Base-by-base conservation (phyloP, 2,888 invertebrate genomes). In the Deilephila porcellus region DNA sequence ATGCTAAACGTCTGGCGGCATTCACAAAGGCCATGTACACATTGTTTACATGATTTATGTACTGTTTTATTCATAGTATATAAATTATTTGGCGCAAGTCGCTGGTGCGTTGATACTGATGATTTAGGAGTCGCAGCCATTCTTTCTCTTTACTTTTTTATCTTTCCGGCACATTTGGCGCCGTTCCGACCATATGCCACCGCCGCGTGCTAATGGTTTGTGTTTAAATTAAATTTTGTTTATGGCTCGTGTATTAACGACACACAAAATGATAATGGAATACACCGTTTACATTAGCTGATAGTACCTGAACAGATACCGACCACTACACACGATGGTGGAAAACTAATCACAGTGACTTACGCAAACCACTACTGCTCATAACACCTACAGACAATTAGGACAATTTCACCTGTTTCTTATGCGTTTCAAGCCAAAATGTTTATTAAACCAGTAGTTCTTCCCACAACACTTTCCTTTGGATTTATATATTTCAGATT, bases 121-220 rank as follows among this genome's bases (percentile, higher is more conserved):
- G 60, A 71, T 71, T 67, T 67, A 67, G 67, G 37, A 67, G 17
- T 52, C 52, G 37, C 71, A 53, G 78, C 78, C 76, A 78, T 81
- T 81, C 81, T 79, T 81, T 82, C 78, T 78, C 79, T 80, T 82
- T 81, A 79, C 80, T 81, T 79, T 78, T 84, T 86, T 85, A 86
- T 86, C 86, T 86, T 86, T 86, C 83, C 85, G 80, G 80, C 75
- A 86, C 85, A 86, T 84, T 85, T 83, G 81, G 77, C 78, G 77
- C 74, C 73, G 74, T 72, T 72, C 75, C 73, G 71, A 67, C 45
- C 67, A 67, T 67, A 67, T 67, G 67, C 67, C 62, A 19, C 62
- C 52, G 67, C 62, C 52, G 45, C 64, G 64, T 67, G 64, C 67
- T 67, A 67, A 67, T 67, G 67, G 37, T 52, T 52, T 67, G 67